phyloP scores from a whole-genome alignment of 2,113 vertebrate species.

The Psittacara wagleri region DNA sequence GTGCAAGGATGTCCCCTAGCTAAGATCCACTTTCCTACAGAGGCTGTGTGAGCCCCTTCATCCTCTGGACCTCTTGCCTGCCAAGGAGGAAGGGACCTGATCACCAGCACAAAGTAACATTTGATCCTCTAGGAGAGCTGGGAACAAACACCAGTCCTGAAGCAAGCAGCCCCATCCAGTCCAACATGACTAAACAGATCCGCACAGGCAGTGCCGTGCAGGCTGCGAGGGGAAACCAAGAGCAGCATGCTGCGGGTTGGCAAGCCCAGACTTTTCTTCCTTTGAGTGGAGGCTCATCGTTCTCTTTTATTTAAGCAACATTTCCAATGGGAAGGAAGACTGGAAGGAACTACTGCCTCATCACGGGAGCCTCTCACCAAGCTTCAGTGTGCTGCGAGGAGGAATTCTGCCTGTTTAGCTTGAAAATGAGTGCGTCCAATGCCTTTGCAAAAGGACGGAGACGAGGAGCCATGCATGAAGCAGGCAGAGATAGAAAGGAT shows the following conservation, averaged over 20 bases:
- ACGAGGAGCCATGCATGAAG: neutral
- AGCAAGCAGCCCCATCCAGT: neutral
- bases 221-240: neutral
- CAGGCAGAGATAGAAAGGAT: neutral
- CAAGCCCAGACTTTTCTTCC: neutral
- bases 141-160: neutral
- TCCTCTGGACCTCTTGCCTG: neutral
- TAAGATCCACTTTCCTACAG: neutral
- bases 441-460: neutral
- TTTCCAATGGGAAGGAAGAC: neutral
- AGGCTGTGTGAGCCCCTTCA: neutral
- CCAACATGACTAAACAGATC: conserved; percentile 40
- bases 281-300: neutral
- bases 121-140: neutral
- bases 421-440: neutral
- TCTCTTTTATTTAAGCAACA: neutral
- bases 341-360: neutral
- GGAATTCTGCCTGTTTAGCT: neutral
- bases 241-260: neutral
- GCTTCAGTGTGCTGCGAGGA: neutral
- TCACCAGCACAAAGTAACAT: neutral
- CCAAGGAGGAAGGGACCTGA: neutral
- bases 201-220: neutral
- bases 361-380: neutral
- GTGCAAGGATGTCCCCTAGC: neutral